A percentile compares a stretch with the other conserved stretches of the same genome.
Conservation (phyloP, 37 sponge, comb jelly and placozoan genomes). For the Lycopodina hypogea region DNA sequence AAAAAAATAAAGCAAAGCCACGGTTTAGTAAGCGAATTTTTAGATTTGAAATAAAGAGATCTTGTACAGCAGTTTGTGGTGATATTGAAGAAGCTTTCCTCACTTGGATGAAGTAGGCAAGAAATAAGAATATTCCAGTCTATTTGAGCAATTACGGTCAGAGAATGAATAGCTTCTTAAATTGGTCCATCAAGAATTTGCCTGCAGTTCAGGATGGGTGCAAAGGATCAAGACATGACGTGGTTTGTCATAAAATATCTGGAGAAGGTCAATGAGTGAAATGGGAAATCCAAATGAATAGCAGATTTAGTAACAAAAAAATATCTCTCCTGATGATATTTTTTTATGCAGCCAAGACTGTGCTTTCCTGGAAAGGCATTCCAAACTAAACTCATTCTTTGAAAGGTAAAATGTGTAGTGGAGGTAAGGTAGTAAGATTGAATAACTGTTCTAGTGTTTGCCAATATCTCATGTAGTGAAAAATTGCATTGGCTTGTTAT, state of each 20-base stretch:
- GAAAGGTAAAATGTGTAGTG: conserved; percentile 29
- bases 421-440: conserved; percentile 25
- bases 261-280: neutral
- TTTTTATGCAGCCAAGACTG: conserved; percentile 41
- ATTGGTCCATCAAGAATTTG: neutral
- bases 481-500: neutral
- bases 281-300: neutral
- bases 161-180: neutral
- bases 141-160: neutral
- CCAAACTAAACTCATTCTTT: conserved; percentile 30
- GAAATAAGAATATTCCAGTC: conserved; percentile 8
- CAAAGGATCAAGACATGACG: neutral
- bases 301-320: neutral
- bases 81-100: neutral
- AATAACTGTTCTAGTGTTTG: conserved; percentile 45
- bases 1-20: neutral
- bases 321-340: conserved; percentile 14
- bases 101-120: conserved; percentile 9
- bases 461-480: conserved; percentile 39
- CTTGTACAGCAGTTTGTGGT: neutral
- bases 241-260: neutral
- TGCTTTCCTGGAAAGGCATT: conserved; percentile 8
- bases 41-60: neutral
- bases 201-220: neutral
- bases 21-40: neutral